Percentiles rank a stretch among this genome's conserved stretches.
phyloP scores from a whole-genome alignment of 1,140 invertebrate genomes.

The Drosophila asahinai region DNA sequence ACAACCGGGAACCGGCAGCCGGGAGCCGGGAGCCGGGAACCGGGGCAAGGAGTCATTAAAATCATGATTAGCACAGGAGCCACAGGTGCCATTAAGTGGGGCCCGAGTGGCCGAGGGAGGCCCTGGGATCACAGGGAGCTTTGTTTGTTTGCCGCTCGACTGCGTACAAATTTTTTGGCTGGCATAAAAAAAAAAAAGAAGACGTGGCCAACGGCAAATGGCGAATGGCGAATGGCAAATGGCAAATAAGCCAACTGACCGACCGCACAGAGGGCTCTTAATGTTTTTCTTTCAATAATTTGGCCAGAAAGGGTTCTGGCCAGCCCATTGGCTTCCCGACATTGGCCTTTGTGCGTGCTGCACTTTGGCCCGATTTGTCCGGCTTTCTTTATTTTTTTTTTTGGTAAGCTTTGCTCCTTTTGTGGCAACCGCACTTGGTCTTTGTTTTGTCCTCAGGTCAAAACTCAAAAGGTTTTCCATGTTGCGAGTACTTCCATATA shows the following conservation, averaged over 20 bases:
- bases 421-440: conserved; percentile 14
- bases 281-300: conserved; percentile 76
- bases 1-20: neutral
- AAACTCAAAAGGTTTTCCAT: conserved; percentile 47
- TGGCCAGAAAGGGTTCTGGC: conserved; percentile 30
- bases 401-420: neutral
- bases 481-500: neutral
- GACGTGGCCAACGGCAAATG: conserved; percentile 54
- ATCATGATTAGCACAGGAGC: conserved; percentile 72
- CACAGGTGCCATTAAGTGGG: conserved; percentile 73
- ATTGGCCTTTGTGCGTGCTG: conserved; percentile 43
- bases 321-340: conserved; percentile 6
- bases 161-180: conserved; percentile 26
- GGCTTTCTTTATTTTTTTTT: conserved; percentile 1
- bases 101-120: conserved; percentile 3
- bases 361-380: conserved; percentile 32
- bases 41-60: conserved; percentile 62
- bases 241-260: conserved; percentile 62
- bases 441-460: conserved; percentile 37
- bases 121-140: conserved; percentile 32
- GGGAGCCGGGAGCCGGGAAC: too few relatives aligned
- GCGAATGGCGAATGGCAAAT: conserved; percentile 48
- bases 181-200: conserved; percentile 6
- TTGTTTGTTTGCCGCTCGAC: conserved; percentile 30
- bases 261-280: conserved; percentile 45